Evolutionary conservation across 2,888 invertebrate species (phyloP), one percentile per base, ranked within the genome.

Genomic region (Cotesia congregata): DNA sequence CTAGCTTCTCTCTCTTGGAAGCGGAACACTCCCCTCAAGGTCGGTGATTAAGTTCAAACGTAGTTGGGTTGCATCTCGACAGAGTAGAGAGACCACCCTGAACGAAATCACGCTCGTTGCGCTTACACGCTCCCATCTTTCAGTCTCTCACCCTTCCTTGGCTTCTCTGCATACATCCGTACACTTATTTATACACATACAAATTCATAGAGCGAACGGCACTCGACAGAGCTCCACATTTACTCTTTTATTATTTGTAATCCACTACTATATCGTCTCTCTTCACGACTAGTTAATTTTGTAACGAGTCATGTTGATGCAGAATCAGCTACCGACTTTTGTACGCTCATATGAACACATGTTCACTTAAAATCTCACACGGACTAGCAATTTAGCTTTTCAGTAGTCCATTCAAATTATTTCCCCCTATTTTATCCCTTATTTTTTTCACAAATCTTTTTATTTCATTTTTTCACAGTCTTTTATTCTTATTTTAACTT

Each of bases 31-130:
- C 70, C 81, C 79, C 77, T 80, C 80, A 82, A 81, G 80, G 81
- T 80, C 78, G 80, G 79, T 82, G 82, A 83, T 85, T 84, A 83
- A 82, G 78, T 81, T 72, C 77, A 77, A 76, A 80, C 71, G 80
- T 79, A 78, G 75, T 64, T 67, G 77, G 79, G 78, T 79, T 80
- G 81, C 74, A 82, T 78, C 79, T 67, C 76, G 79, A 76, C 72
- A 67, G 76, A 67, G 69, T 68, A 76, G 50, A 65, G 62, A 62
- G 83, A 83, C 82, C 82, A 83, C 81, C 83, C 81, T 76, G 83
- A 78, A 80, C 61, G 80, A 79, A 76, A 74, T 77, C 72, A 79
- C 73, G 73, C 72, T 72, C 71, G 77, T 73, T 73, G 61, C 67
- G 67, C 68, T 74, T 76, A 50, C 72, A 79, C 73, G 73, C 72